A percentile compares a stretch with the other conserved stretches of the same genome.
Conservation (phyloP, 92 coral and sea anemone genomes). For the Scolanthus callimorphus region DNA sequence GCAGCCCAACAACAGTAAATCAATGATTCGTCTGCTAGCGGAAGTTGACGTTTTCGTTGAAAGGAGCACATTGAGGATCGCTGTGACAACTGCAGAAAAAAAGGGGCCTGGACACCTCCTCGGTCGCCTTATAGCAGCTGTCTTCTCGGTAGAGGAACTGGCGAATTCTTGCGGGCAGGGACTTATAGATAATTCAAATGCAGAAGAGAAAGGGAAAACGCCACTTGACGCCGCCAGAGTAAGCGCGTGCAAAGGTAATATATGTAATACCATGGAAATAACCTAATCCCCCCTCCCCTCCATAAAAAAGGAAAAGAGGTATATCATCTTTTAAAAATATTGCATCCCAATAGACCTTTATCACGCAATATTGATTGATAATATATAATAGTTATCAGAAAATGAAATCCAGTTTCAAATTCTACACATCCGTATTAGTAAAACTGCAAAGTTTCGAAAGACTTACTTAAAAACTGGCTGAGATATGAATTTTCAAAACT, state of each 20-base stretch:
- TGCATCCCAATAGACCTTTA: too few species aligned
- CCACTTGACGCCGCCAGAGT: slow-evolving; percentile 7
- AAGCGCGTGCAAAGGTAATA: slow-evolving; percentile 33
- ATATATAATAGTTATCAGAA: too few species aligned
- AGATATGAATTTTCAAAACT: too few species aligned
- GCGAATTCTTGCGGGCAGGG: slow-evolving; percentile 30
- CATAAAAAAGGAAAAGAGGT: too few species aligned
- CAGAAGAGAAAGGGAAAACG: background rate
- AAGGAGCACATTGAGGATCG: slow-evolving; percentile 5
- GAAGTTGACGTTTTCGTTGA: slow-evolving; percentile 18
- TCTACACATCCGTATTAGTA: too few species aligned
- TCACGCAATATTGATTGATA: too few species aligned
- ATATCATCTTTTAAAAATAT: too few species aligned
- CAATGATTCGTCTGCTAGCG: slow-evolving; percentile 5
- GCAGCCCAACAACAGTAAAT: background rate
- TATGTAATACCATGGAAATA: too few species aligned
- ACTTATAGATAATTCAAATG: background rate
- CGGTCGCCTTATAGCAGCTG: background rate
- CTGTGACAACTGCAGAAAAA: background rate
- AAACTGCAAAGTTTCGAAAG: too few species aligned
- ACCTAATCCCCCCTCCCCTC: too few species aligned
- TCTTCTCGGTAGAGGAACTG: slow-evolving; percentile 8
- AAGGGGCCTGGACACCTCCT: slow-evolving; percentile 24
- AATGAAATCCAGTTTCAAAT: too few species aligned
- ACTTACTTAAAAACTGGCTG: too few species aligned